Base-by-base conservation (phyloP, 2,113 vertebrate species). In the Serilophus lunatus region DNA sequence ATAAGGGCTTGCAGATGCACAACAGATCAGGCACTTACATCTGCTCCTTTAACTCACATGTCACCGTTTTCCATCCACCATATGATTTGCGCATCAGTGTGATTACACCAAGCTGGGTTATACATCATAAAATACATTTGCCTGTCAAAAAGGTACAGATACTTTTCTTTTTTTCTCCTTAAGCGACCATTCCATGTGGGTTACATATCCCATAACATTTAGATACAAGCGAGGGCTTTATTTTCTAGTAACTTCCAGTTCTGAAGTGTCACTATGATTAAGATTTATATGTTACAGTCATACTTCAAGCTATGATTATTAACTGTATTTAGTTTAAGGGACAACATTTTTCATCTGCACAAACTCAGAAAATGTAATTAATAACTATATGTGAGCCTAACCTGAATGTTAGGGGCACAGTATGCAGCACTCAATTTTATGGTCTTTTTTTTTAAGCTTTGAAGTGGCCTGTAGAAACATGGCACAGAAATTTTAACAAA, bases 21-120 rank as follows among this genome's bases (percentile, higher is more conserved):
- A 83, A 76, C 50, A 81, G 75, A 93, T 80, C 80, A 86, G 44
- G 61, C 61, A 74, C 69, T 94, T 76, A 75, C 86, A 94, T 96
- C 81, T 91, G 83, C 84, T 81, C 93, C 81, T 70, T 74, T 92
- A 92, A 64, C 68, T 95, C 92, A 93, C 44, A 80, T 51, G 77
- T 94, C 90, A 88, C 40, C 17, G 22, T 96, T 78, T 88, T 85
- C 89, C 71, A 95, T 74, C 54, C 61, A 71, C 82, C 79, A 44
- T 29, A 44, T 6, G 18, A 92, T 68, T 82, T 9, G 18, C n/a
- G 83, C 79, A 81, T 83, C 83, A 60, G 38, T 3, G 12, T 26
- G 66, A 56, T 82, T 92, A 86, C 6, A 4, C 57, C 82, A 89
- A 63, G 74, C n/a, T 83, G 70, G 49, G 65, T 59, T 83, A 91